A percentile compares a stretch with the other conserved stretches of the same genome.
These are phyloP conservation scores for Cryptotermes secundus DNA, from an alignment of 1,140 invertebrate genomes.

Conservation along the genomic window DNA sequence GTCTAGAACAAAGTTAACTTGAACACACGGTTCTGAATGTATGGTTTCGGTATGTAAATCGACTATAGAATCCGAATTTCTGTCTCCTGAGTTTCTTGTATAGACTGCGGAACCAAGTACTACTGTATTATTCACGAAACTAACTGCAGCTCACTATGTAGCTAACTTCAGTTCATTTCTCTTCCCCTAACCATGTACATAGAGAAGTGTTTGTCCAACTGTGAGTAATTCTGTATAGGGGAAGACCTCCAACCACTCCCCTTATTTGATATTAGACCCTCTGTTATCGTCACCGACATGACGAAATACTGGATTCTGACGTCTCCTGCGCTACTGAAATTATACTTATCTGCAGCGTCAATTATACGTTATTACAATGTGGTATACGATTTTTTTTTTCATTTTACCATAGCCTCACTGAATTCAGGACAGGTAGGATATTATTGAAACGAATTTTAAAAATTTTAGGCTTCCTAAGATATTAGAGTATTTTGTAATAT, in stretches of 20 bases:
- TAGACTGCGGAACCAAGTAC: not conserved
- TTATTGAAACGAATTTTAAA: too few relatives aligned
- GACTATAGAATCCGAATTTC: not conserved
- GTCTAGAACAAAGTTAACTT: not conserved
- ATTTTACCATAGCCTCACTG: too few relatives aligned
- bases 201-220: not conserved
- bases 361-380: too few relatives aligned
- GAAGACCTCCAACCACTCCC: not conserved
- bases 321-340: not conserved
- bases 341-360: too few relatives aligned
- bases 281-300: not conserved
- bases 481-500: too few relatives aligned
- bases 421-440: too few relatives aligned
- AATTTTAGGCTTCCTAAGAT: too few relatives aligned
- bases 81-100: not conserved
- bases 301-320: not conserved
- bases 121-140: not conserved
- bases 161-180: not conserved
- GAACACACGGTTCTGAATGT: not conserved
- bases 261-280: not conserved
- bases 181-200: not conserved
- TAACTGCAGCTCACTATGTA: not conserved
- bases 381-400: too few relatives aligned
- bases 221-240: not conserved
- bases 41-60: slow-evolving; percentile 1